Percentiles rank a stretch among this genome's conserved stretches.
Evolutionary conservation across 1,140 invertebrate genomes (phyloP).

Genomic region (Agrypnia vestita): DNA sequence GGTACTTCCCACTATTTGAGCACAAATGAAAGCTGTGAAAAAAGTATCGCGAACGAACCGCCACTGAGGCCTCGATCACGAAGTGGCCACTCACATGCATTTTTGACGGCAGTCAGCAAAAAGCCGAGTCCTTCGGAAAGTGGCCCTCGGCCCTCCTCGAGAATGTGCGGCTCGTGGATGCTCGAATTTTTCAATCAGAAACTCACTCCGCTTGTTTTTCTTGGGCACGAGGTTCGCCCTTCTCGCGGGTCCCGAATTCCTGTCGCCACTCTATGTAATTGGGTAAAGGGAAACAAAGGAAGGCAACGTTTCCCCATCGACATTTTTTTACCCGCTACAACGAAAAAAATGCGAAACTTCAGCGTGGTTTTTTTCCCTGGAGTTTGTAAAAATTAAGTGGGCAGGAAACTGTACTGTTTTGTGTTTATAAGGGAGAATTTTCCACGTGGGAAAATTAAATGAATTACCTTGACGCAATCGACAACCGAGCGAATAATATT

Average conservation of each 20-base stretch:
- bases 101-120: conserved; percentile 19
- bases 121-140: background rate
- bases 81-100: background rate
- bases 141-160: background rate
- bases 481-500: too few species aligned
- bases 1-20: too few species aligned
- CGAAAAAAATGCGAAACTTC: background rate
- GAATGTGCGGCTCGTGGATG: conserved; percentile 11
- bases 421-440: too few species aligned
- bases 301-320: background rate
- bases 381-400: background rate
- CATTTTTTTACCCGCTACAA: background rate
- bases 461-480: too few species aligned
- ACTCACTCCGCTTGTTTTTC: conserved; percentile 4
- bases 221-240: background rate
- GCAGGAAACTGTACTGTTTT: background rate
- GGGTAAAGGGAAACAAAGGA: conserved; percentile 20
- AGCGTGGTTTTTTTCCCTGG: background rate
- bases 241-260: conserved; percentile 7
- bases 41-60: background rate
- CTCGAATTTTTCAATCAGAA: conserved; percentile 11
- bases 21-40: too few species aligned
- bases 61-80: background rate
- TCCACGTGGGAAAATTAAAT: too few species aligned
- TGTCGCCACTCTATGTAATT: conserved; percentile 31